Percentiles rank a stretch among this genome's conserved stretches.
Conservation (phyloP, 2,888 invertebrate genomes). For the Metalampra italica region DNA sequence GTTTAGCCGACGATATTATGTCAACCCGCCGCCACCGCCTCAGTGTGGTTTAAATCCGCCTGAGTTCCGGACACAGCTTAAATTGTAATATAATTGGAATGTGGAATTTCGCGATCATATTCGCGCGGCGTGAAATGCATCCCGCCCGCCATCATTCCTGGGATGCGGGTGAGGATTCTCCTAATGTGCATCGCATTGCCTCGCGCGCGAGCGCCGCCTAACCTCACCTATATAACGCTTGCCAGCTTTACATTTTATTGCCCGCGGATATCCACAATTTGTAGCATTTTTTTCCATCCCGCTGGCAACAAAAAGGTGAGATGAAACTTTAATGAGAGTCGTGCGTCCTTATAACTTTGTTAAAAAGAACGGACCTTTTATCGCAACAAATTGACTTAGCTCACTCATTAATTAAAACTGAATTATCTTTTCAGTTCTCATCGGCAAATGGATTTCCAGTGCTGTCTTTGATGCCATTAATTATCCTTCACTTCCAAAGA, state of each 20-base stretch:
- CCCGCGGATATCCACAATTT: constrained; percentile 1
- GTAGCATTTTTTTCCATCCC: neutral
- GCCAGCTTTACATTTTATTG: constrained; percentile 9
- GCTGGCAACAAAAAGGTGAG: neutral
- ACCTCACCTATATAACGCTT: constrained; percentile 3
- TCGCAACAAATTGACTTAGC: constrained; percentile 2
- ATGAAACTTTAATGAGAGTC: neutral
- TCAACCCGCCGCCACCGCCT: too few relatives aligned
- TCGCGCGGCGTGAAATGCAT: constrained; percentile 22
- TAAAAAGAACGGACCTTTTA: neutral
- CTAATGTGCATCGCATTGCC: constrained; percentile 22
- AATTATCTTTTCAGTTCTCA: constrained; percentile 5
- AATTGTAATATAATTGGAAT: constrained; percentile 32
- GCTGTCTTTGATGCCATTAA: constrained; percentile 1
- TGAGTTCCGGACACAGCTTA: constrained; percentile 22
- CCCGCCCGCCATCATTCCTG: constrained; percentile 15
- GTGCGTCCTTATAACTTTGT: neutral
- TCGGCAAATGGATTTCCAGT: constrained; percentile 3
- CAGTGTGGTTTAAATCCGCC: neutral
- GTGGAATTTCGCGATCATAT: constrained; percentile 28
- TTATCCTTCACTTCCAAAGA: neutral
- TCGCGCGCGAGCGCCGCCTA: neutral
- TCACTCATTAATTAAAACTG: constrained; percentile 5
- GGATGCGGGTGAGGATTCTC: constrained; percentile 21
- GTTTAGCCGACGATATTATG: too few relatives aligned